Base-by-base conservation (phyloP, 2,888 invertebrate genomes). In the Pterostichus madidus region DNA sequence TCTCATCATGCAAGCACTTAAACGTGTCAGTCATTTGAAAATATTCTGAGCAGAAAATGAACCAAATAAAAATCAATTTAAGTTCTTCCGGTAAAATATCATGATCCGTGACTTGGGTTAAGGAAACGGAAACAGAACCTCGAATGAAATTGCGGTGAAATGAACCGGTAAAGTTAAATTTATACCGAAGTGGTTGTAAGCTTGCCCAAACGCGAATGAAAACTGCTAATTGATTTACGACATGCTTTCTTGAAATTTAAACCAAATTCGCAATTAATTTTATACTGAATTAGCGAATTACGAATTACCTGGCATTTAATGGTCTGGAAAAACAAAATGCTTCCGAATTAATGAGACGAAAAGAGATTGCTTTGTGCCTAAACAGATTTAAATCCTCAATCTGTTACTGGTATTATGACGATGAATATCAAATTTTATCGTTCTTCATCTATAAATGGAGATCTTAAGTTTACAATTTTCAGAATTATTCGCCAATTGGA, bases 111-210 rank as follows among this genome's bases (percentile, higher is more conserved):
- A 64, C 64, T 13, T 13, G 39, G 39, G 32, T 64, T 64, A 13
- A 64, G 64, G 64, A 64, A 64, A 64, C 64, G 64, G 64, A 64
- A 64, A 64, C 39, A 64, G 64, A 32, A 13, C 24, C 56, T 64
- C n/a, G 32, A 64, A 64, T 64, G 39, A 64, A 64, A 64, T 35
- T 64, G 13, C n/a, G 64, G 39, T 13, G 64, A 64, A 64, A 64
- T 64, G 39, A 64, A 64, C 35, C 64, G 39, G 32, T 31, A 64
- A 64, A 64, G 39, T 39, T 39, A 39, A 39, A 52, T n/a, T 52
- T 10, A n/a, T 5, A 5, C 52, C n/a, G 13, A 5, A n/a, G n/a
- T 52, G n/a, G 2, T 24, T 24, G 24, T 24, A 3, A 24, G 10
- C 52, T n/a, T 10, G 10, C 13, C 13, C 52, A 52, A 13, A 52